Conservation (phyloP, 2,797 vertebrate genomes). For the Gymnocypris eckloni region DNA sequence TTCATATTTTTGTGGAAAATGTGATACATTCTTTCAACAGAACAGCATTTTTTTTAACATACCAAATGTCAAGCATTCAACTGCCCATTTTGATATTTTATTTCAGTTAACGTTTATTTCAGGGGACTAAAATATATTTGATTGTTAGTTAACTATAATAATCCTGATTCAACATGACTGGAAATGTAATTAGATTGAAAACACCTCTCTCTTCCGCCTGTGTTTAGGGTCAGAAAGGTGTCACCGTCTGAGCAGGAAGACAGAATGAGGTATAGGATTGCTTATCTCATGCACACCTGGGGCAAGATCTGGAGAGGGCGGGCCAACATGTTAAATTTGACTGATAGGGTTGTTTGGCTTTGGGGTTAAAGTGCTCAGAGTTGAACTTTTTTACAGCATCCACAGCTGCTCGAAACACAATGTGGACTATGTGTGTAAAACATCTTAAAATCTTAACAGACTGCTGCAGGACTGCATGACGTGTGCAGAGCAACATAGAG, state of each 20-base stretch:
- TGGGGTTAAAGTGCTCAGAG: neutral
- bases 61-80: neutral
- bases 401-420: conserved; percentile 8
- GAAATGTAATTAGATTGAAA: neutral
- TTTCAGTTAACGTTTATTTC: neutral
- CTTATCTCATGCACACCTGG: conserved; percentile 22
- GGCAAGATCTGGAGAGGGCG: neutral
- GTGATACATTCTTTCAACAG: no score
- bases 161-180: neutral
- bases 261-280: neutral
- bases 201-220: neutral
- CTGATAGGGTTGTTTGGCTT: conserved; percentile 14
- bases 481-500: conserved; percentile 41
- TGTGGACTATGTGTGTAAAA: conserved; percentile 4
- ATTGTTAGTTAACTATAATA: neutral
- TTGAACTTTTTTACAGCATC: conserved; percentile 6
- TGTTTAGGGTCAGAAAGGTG: conserved; percentile 12
- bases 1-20: neutral
- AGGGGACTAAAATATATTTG: neutral
- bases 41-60: no score
- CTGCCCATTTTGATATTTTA: neutral
- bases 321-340: neutral
- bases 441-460: neutral
- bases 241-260: neutral
- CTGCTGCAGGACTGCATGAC: conserved; percentile 26